phyloP scores from a whole-genome alignment of 2,888 invertebrate genomes.

The Gandaritis pyraliata region DNA sequence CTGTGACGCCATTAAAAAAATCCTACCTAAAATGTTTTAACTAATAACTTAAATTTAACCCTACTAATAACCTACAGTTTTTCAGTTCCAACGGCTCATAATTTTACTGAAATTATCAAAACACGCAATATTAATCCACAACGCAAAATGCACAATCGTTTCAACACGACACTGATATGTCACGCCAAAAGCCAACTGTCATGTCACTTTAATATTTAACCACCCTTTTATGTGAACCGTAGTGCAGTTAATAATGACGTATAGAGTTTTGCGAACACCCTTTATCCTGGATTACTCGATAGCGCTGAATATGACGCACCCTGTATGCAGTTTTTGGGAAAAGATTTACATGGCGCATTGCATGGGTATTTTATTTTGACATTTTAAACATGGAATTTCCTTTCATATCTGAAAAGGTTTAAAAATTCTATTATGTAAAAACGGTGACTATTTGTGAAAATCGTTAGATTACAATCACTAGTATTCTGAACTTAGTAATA shows the following conservation, averaged over 20 bases:
- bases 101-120: conserved; percentile 18
- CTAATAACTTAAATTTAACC: too few species aligned
- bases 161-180: neutral
- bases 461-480: too few species aligned
- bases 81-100: neutral
- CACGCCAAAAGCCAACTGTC: neutral
- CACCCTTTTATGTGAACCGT: conserved; percentile 31
- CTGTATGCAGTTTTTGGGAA: conserved; percentile 27
- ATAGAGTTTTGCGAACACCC: conserved; percentile 53
- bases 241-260: conserved; percentile 57
- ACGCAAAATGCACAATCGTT: conserved; percentile 20
- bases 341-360: conserved; percentile 22
- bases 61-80: neutral
- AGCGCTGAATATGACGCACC: conserved; percentile 26
- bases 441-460: too few species aligned
- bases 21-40: too few species aligned
- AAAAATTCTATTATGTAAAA: too few species aligned
- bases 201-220: conserved; percentile 33
- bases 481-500: too few species aligned
- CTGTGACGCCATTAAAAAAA: too few species aligned
- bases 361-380: conserved; percentile 24
- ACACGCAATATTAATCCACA: neutral
- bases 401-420: neutral
- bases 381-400: conserved; percentile 21
- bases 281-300: conserved; percentile 53